Evolutionary conservation across 2,797 vertebrate species (phyloP).

Genomic region (Melanotaenia parkinsoni): DNA sequence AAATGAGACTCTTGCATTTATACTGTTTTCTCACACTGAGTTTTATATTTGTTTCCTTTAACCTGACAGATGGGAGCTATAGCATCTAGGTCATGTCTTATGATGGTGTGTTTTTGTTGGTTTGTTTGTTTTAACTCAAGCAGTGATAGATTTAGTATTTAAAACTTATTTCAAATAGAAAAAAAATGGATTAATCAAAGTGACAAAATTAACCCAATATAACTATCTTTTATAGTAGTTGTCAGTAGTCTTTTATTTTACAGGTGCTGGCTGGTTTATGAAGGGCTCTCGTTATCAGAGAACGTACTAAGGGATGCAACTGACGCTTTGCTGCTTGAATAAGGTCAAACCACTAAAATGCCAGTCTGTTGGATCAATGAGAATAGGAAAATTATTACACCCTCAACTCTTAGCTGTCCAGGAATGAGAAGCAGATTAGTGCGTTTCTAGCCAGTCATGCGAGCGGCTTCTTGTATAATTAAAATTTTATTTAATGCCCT

Average conservation of each 20-base stretch:
- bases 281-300: constrained; percentile 7
- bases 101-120: background rate
- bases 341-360: constrained; percentile 35
- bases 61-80: background rate
- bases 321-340: constrained; percentile 20
- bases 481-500: constrained; percentile 20
- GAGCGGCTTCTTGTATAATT: constrained; percentile 16
- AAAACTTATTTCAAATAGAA: background rate
- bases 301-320: constrained; percentile 6
- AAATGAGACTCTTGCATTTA: constrained; percentile 10
- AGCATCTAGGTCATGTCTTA: background rate
- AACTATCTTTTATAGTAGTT: background rate
- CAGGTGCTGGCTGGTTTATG: constrained; percentile 9
- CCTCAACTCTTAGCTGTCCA: constrained; percentile 8
- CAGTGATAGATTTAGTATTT: background rate
- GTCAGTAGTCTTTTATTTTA: constrained; percentile 16
- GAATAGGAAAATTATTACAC: constrained; percentile 10
- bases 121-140: background rate
- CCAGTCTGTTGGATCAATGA: constrained; percentile 19
- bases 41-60: constrained; percentile 11
- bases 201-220: too few species aligned
- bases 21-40: background rate
- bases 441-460: constrained; percentile 4
- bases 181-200: too few species aligned
- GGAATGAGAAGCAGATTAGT: constrained; percentile 30